These are phyloP conservation scores for Porites evermanni DNA, from an alignment of 92 coral and sea anemone genomes.

Conservation along the genomic window DNA sequence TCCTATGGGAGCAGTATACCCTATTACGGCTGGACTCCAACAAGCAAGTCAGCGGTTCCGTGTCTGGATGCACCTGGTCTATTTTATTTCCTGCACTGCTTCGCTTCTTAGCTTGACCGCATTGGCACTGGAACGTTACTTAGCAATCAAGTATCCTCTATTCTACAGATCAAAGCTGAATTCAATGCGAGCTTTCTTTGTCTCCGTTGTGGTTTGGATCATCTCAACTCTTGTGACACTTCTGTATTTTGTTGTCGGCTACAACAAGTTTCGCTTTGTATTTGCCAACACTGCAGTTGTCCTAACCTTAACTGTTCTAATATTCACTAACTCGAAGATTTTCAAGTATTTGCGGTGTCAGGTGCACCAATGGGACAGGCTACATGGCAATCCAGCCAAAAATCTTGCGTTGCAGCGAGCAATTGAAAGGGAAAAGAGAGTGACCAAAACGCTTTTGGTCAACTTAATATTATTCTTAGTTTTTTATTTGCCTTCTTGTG, in stretches of 20 bases:
- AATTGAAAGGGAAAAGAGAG: constrained; percentile 30
- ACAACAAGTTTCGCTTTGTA: constrained; percentile 67
- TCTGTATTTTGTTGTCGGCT: constrained; percentile 62
- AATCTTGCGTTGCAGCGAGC: constrained; percentile 32
- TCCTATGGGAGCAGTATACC: constrained; percentile 67
- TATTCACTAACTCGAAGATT: constrained; percentile 1
- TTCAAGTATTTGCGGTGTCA: not conserved
- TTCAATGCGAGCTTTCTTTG: constrained; percentile 49
- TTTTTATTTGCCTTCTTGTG: constrained; percentile 48
- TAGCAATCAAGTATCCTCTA: constrained; percentile 64
- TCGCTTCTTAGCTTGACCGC: constrained; percentile 71
- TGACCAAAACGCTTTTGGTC: constrained; percentile 33
- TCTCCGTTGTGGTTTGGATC: constrained; percentile 60
- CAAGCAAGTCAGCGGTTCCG: not conserved
- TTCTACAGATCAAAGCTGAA: constrained; percentile 54
- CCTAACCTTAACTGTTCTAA: constrained; percentile 52
- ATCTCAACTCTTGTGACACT: constrained; percentile 54
- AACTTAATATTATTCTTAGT: constrained; percentile 23
- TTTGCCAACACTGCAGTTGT: constrained; percentile 68
- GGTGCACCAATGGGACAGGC: constrained; percentile 3
- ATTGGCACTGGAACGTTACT: constrained; percentile 66
- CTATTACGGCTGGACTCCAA: constrained; percentile 66
- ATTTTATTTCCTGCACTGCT: constrained; percentile 72
- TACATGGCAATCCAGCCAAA: constrained; percentile 8
- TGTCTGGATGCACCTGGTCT: constrained; percentile 49